phyloP scores from a whole-genome alignment of 2,888 invertebrate species.

The Mesorhabditis spiculigera region DNA sequence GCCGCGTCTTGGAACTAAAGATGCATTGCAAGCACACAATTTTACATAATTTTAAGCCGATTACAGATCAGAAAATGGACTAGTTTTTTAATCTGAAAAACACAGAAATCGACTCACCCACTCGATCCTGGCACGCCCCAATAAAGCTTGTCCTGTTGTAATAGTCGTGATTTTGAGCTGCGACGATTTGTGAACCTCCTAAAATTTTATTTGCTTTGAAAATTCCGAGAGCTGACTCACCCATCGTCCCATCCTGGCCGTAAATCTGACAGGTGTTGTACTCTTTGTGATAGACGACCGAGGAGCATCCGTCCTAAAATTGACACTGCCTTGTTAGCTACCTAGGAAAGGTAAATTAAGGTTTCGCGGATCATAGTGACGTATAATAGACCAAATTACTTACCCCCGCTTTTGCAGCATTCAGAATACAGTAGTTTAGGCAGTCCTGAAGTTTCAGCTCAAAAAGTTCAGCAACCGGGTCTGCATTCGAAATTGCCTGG shows the following conservation, averaged over 20 bases:
- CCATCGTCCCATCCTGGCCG: conserved; percentile 27
- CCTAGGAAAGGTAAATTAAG: not conserved
- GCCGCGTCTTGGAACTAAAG: conserved; percentile 22
- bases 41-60: too few species aligned
- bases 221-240: not conserved
- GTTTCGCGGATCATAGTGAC: not conserved
- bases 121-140: conserved; percentile 25
- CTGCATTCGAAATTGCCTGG: conserved; percentile 38
- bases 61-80: too few species aligned
- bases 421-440: conserved; percentile 44
- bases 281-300: conserved; percentile 49
- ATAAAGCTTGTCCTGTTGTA: conserved; percentile 31
- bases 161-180: conserved; percentile 31
- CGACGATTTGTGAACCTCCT: conserved; percentile 25
- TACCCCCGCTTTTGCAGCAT: conserved; percentile 38
- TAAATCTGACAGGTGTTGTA: conserved; percentile 48
- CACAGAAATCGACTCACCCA: too few species aligned
- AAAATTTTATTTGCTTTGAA: not conserved
- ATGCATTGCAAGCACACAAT: too few species aligned
- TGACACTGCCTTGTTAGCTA: not conserved
- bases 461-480: conserved; percentile 46
- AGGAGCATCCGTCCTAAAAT: conserved; percentile 41
- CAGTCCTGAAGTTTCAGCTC: conserved; percentile 44
- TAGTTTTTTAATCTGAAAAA: too few species aligned
- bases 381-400: not conserved